Percentiles rank a stretch among this genome's conserved stretches.
phyloP scores from a whole-genome alignment of 2,113 vertebrate species.

The Alligator mississippiensis region DNA sequence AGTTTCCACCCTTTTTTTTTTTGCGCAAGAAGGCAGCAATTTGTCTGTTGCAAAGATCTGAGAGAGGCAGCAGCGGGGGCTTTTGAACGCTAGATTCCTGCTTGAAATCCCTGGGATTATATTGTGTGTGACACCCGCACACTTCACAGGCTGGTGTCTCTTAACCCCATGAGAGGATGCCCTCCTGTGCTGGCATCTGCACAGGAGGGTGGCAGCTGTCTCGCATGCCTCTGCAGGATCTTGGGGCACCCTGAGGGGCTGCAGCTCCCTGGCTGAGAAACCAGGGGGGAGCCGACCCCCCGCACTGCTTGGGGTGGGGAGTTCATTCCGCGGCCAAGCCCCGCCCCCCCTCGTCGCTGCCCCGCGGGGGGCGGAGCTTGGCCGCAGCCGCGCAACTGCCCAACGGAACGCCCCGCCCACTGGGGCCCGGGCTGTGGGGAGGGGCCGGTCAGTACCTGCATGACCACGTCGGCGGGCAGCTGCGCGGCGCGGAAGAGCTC shows the following conservation, averaged over 20 bases:
- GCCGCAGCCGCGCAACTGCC: too few species aligned
- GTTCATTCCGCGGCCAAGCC: not conserved
- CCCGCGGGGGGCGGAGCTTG: not conserved
- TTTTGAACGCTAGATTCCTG: too few species aligned
- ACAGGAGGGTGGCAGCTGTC: not conserved
- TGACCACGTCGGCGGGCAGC: slow-evolving; percentile 93
- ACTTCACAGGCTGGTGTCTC: too few species aligned
- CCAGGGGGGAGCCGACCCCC: too few species aligned
- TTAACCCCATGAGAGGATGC: too few species aligned
- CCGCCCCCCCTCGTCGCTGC: not conserved
- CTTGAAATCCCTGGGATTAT: too few species aligned
- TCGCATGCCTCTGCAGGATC: not conserved
- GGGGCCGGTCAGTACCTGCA: slow-evolving; percentile 82
- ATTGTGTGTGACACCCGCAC: too few species aligned
- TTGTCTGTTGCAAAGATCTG: too few species aligned
- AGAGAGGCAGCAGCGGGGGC: too few species aligned
- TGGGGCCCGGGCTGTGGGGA: not conserved
- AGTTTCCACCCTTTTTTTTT: too few species aligned
- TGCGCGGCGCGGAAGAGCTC: slow-evolving; percentile 98
- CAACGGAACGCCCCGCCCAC: not conserved
- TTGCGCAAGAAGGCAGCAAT: too few species aligned
- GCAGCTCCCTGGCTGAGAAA: too few species aligned
- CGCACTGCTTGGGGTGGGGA: not conserved
- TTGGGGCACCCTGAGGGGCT: not conserved
- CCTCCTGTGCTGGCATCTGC: not conserved